A percentile compares a stretch with the other conserved stretches of the same genome.
Evolutionary conservation across 2,888 invertebrate species (phyloP).

Genomic region (Hirtodrosophila cameraria): DNA sequence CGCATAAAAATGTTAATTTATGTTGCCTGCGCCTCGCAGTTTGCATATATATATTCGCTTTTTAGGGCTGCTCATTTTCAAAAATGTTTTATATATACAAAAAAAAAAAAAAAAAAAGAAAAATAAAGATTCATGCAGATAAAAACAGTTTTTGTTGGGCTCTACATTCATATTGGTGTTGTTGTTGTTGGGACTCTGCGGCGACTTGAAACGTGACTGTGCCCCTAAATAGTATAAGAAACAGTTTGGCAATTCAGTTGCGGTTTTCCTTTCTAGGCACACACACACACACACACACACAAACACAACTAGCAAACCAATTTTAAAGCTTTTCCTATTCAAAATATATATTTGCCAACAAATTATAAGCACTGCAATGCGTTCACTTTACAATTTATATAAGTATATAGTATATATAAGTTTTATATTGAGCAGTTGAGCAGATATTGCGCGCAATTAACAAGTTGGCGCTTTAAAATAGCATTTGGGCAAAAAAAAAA

Average conservation of each 20-base stretch:
- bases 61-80: conserved; percentile 48
- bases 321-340: conserved; percentile 20
- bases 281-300: no score
- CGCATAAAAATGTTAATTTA: conserved; percentile 79
- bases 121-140: conserved; percentile 52
- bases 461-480: conserved; percentile 63
- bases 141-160: conserved; percentile 40
- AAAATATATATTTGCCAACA: conserved; percentile 2
- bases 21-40: conserved; percentile 68
- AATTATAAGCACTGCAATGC: not conserved
- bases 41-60: conserved; percentile 60
- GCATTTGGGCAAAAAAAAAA: conserved; percentile 43
- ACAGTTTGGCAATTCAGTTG: conserved; percentile 45
- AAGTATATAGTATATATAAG: not conserved
- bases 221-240: conserved; percentile 57
- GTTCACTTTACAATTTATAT: not conserved
- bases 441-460: conserved; percentile 58
- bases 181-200: conserved; percentile 31
- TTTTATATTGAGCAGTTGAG: not conserved
- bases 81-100: conserved; percentile 40
- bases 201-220: conserved; percentile 61
- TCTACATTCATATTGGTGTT: conserved; percentile 15
- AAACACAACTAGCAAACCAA: conserved; percentile 9
- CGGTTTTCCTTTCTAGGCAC: no score
- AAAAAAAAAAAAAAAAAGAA: conserved; percentile 4